Conservation (phyloP, 1,140 invertebrate species). For the Pseudomyrmex concolor region DNA sequence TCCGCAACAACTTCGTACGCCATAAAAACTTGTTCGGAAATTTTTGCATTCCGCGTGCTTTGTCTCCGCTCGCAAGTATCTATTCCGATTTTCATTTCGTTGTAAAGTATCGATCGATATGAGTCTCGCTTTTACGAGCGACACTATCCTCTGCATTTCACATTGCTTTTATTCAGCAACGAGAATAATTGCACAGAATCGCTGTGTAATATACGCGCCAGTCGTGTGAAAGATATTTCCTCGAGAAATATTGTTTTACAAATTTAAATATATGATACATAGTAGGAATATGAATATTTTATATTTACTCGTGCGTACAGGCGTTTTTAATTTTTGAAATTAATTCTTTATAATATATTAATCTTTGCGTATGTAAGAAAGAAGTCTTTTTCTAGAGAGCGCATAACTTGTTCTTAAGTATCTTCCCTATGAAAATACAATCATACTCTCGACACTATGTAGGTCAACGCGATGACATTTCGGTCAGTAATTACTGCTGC, state of each 20-base stretch:
- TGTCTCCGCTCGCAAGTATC: not conserved
- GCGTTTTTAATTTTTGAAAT: no score
- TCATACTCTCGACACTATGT: conserved; percentile 58
- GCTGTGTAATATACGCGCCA: not conserved
- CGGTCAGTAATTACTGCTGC: conserved; percentile 70
- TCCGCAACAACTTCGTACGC: conserved; percentile 5
- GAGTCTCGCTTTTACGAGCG: conserved; percentile 31
- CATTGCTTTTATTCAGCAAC: not conserved
- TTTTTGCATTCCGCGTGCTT: not conserved
- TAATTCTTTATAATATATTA: not conserved
- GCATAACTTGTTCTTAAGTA: not conserved
- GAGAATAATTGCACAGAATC: conserved; percentile 34
- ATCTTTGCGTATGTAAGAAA: not conserved
- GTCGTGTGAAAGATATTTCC: not conserved
- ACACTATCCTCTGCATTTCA: conserved; percentile 10
- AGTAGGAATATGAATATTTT: not conserved
- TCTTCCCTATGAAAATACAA: conserved; percentile 53
- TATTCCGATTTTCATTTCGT: conserved; percentile 35
- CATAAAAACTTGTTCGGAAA: conserved; percentile 30
- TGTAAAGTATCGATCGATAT: conserved; percentile 35
- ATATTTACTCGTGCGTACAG: no score
- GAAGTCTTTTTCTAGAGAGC: not conserved
- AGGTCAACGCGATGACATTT: conserved; percentile 67
- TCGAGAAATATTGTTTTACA: not conserved
- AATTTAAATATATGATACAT: no score